These are phyloP conservation scores for Rhinophrynus dorsalis DNA, from an alignment of 2,797 vertebrate species.

Conservation along the genomic window DNA sequence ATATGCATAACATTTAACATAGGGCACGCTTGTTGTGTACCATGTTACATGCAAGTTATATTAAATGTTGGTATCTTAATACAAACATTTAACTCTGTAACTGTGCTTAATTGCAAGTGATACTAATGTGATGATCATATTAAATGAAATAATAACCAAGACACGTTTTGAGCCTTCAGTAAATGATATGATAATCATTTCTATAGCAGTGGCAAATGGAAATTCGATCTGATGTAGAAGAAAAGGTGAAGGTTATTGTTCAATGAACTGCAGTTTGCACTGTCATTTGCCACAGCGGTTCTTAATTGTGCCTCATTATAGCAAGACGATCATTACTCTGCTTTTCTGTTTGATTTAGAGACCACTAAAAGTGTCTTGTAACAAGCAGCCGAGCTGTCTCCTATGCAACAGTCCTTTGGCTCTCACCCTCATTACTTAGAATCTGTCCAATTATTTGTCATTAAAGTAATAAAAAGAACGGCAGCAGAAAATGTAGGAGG, in stretches of 20 bases:
- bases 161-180: constrained; percentile 48
- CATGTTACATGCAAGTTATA: constrained; percentile 29
- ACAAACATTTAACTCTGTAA: constrained; percentile 49
- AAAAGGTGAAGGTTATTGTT: constrained; percentile 70
- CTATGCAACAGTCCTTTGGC: constrained; percentile 73
- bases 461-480: constrained; percentile 82
- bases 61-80: constrained; percentile 51
- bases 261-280: constrained; percentile 71
- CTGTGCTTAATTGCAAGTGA: constrained; percentile 53
- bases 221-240: constrained; percentile 71
- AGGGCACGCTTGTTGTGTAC: constrained; percentile 20
- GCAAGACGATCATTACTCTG: constrained; percentile 78
- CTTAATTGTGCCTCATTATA: constrained; percentile 82
- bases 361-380: constrained; percentile 80
- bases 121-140: constrained; percentile 39
- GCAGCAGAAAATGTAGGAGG: constrained; percentile 75
- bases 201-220: constrained; percentile 55
- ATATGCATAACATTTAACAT: not conserved
- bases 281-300: constrained; percentile 74
- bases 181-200: constrained; percentile 54
- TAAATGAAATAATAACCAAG: constrained; percentile 51
- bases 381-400: constrained; percentile 67
- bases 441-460: constrained; percentile 84
- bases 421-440: constrained; percentile 82
- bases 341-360: constrained; percentile 84